These are phyloP conservation scores for Morinoia aosen DNA, from an alignment of 2,888 invertebrate genomes.

Conservation along the genomic window DNA sequence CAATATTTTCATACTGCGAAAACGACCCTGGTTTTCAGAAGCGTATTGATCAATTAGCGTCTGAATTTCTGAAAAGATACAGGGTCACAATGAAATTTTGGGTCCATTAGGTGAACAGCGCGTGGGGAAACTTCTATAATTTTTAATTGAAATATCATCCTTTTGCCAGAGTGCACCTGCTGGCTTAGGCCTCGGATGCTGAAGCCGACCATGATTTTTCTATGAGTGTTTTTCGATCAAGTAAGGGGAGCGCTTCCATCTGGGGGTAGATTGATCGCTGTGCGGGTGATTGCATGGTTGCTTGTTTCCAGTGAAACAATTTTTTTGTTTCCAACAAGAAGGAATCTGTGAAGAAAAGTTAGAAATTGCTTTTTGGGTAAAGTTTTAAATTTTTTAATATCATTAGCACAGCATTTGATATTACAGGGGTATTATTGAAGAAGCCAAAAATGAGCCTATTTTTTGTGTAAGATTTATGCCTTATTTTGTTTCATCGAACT, in stretches of 20 bases:
- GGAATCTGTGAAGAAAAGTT: neutral
- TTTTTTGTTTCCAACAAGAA: neutral
- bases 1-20: neutral
- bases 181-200: neutral
- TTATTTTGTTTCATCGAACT: neutral
- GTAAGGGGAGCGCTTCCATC: neutral
- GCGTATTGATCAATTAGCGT: neutral
- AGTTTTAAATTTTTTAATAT: neutral
- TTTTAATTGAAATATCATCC: slow-evolving; percentile 23
- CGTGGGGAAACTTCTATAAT: neutral
- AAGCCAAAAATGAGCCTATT: neutral
- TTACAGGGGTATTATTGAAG: neutral
- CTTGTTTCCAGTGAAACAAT: neutral
- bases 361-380: neutral
- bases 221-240: slow-evolving; percentile 30
- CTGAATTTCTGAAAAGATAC: neutral
- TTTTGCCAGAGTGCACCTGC: neutral
- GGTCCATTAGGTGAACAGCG: neutral
- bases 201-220: slow-evolving; percentile 33
- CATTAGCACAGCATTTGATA: neutral
- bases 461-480: neutral
- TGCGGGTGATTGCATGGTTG: neutral
- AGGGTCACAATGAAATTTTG: neutral
- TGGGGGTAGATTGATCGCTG: neutral
- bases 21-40: neutral